Evolutionary conservation across 2,797 vertebrate genomes (phyloP).

Genomic region (Hyperoplus lanceolatus): DNA sequence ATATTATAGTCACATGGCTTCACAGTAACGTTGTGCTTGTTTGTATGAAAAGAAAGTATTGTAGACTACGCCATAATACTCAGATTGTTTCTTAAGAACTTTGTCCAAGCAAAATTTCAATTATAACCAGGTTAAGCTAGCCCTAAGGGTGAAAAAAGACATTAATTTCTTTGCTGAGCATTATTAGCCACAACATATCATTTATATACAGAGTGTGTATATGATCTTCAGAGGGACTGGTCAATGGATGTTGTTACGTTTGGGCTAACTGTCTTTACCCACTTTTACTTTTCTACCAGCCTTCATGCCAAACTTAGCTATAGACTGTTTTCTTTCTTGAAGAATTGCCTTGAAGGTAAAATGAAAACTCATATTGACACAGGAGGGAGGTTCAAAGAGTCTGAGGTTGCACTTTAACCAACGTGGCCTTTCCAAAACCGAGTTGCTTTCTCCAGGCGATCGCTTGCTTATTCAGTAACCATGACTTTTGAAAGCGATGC

Average conservation of each 20-base stretch:
- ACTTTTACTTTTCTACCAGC: no score
- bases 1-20: neutral
- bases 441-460: neutral
- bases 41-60: neutral
- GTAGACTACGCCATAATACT: neutral
- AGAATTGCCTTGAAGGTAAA: neutral
- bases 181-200: neutral
- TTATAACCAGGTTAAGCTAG: neutral
- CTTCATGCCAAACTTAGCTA: no score
- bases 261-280: no score
- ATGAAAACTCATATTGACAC: neutral
- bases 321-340: no score
- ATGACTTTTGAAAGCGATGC: neutral
- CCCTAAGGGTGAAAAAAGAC: neutral
- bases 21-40: neutral
- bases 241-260: no score
- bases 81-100: neutral
- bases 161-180: neutral
- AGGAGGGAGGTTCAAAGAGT: neutral
- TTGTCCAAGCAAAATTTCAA: neutral
- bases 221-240: no score
- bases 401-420: neutral
- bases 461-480: neutral
- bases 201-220: no score
- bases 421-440: neutral